Evolutionary conservation across 2,113 vertebrate species (phyloP).

Genomic region (Chionis minor): DNA sequence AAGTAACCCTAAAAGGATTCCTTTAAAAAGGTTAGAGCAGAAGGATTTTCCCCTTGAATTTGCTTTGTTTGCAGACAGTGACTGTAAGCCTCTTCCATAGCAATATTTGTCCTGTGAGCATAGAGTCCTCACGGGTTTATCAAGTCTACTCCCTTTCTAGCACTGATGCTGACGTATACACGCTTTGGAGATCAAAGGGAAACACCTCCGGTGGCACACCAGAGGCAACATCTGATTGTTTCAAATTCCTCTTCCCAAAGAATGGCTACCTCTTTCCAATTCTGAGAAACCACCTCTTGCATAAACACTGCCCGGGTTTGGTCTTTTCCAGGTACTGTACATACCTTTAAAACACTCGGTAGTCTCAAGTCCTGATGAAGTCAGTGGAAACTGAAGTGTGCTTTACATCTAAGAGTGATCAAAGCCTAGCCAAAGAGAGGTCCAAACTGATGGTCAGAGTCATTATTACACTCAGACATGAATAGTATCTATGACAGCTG

Average conservation of each 20-base stretch:
- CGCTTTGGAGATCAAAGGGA: not conserved
- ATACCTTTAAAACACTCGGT: rapidly evolving
- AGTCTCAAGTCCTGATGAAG: not conserved
- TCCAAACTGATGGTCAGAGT: not conserved
- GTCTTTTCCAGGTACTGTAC: not conserved
- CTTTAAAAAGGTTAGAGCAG: not conserved
- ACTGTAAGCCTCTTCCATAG: not conserved
- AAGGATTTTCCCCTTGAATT: not conserved
- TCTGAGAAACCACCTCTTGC: not conserved
- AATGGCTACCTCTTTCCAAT: not conserved
- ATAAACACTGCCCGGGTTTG: not conserved
- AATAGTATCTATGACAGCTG: not conserved
- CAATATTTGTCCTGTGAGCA: not conserved
- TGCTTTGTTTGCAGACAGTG: not conserved
- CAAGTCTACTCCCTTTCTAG: not conserved
- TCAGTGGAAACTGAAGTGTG: not conserved
- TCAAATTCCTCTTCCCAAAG: not conserved
- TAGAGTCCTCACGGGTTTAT: not conserved
- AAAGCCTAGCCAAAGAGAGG: not conserved
- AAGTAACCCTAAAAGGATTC: not conserved
- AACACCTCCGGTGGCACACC: not conserved
- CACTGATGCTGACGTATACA: rapidly evolving
- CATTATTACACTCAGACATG: not conserved
- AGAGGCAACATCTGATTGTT: not conserved
- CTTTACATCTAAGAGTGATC: not conserved